Conservation (phyloP, 2,888 invertebrate species). For the Eupeodes latifasciatus region DNA sequence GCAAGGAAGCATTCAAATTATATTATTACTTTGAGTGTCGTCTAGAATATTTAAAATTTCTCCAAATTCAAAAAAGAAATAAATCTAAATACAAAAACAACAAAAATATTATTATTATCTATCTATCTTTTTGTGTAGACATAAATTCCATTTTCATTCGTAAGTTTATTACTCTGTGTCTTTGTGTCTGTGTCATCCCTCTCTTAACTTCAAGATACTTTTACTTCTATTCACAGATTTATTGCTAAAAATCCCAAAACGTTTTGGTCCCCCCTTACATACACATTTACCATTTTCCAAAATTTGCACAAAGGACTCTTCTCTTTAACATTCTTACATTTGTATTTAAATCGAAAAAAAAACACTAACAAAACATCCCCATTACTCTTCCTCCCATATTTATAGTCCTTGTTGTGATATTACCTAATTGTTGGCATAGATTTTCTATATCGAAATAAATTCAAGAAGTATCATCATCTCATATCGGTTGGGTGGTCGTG, state of each 20-base stretch:
- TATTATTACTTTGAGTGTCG: conserved; percentile 22
- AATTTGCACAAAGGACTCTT: conserved; percentile 11
- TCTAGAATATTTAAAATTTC: conserved; percentile 30
- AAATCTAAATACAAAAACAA: background rate
- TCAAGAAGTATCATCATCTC: background rate
- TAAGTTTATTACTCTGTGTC: conserved; percentile 41
- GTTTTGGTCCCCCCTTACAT: background rate
- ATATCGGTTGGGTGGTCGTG: conserved; percentile 30
- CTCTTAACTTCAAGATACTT: background rate
- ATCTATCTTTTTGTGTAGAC: conserved; percentile 8
- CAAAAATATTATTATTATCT: background rate
- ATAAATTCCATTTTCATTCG: conserved; percentile 27
- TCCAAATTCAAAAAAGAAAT: background rate
- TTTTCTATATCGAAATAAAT: conserved; percentile 13
- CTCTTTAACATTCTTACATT: too few relatives aligned
- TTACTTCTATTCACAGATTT: conserved; percentile 30
- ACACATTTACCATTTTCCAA: background rate
- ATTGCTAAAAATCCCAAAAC: conserved; percentile 12
- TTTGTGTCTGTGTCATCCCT: too few relatives aligned
- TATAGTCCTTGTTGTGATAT: conserved; percentile 19
- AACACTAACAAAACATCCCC: background rate
- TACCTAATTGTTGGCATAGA: conserved; percentile 61
- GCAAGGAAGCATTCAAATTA: conserved; percentile 2
- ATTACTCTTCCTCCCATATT: background rate
- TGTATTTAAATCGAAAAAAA: conserved; percentile 15